A percentile compares a stretch with the other conserved stretches of the same genome.
phyloP scores from a whole-genome alignment of 92 coral and sea anemone genomes.

The Epizoanthus illoricatus region DNA sequence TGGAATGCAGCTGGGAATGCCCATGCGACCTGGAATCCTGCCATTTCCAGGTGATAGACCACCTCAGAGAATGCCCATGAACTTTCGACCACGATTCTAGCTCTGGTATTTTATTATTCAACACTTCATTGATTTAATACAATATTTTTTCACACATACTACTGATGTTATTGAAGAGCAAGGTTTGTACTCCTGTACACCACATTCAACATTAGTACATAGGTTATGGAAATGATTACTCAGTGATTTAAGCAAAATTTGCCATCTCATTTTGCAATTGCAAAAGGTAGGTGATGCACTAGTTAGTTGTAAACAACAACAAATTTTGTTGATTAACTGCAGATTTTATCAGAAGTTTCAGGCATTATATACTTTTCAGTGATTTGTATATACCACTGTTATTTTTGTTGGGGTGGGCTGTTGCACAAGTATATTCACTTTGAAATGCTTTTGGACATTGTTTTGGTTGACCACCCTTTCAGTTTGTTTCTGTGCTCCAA shows the following conservation, averaged over 20 bases:
- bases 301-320: not conserved
- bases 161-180: conserved; percentile 1
- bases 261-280: conserved; percentile 4
- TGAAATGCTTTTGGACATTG: no score
- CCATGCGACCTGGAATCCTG: conserved; percentile 70
- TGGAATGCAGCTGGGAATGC: conserved; percentile 78
- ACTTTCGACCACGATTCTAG: conserved; percentile 48
- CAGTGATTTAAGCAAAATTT: not conserved
- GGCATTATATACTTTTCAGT: no score
- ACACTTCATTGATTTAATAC: not conserved
- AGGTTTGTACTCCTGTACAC: conserved; percentile 31
- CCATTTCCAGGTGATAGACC: conserved; percentile 41
- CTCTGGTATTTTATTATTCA: conserved; percentile 32
- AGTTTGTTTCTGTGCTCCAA: no score
- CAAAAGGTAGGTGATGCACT: conserved; percentile 28
- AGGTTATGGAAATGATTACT: no score
- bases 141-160: not conserved
- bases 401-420: no score
- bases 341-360: no score
- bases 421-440: no score
- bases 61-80: conserved; percentile 44
- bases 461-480: no score
- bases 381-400: no score
- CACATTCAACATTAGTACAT: not conserved
- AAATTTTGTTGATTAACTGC: not conserved